phyloP scores from a whole-genome alignment of 2,797 vertebrate genomes.

The Ambastaia sidthimunki region DNA sequence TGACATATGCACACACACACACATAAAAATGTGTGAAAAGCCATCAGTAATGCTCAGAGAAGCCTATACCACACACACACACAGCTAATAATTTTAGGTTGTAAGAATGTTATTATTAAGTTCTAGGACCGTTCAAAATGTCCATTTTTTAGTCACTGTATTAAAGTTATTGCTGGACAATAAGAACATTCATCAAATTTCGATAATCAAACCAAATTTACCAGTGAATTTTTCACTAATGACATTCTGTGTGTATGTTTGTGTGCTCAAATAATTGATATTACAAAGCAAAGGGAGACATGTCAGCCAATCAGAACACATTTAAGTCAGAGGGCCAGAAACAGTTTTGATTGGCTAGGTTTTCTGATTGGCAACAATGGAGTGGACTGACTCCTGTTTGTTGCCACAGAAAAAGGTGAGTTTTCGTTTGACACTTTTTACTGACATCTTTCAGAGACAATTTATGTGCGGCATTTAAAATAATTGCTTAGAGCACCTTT shows the following conservation, averaged over 20 bases:
- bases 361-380: background rate
- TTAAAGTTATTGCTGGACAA: too few relatives aligned
- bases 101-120: too few relatives aligned
- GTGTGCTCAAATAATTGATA: background rate
- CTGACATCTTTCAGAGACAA: background rate
- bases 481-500: background rate
- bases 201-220: too few relatives aligned
- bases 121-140: too few relatives aligned
- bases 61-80: background rate
- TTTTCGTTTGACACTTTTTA: background rate
- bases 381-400: background rate
- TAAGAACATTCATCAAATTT: too few relatives aligned
- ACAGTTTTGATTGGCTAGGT: background rate
- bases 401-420: background rate
- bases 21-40: background rate
- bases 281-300: background rate
- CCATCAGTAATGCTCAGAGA: background rate
- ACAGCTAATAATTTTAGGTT: too few relatives aligned
- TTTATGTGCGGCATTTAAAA: background rate
- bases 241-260: background rate
- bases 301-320: background rate
- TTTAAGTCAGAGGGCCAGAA: background rate
- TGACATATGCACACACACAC: conserved; percentile 37
- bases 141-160: too few relatives aligned
- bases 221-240: background rate